Conservation (phyloP, 2,888 invertebrate species). For the Drosophila testacea region DNA sequence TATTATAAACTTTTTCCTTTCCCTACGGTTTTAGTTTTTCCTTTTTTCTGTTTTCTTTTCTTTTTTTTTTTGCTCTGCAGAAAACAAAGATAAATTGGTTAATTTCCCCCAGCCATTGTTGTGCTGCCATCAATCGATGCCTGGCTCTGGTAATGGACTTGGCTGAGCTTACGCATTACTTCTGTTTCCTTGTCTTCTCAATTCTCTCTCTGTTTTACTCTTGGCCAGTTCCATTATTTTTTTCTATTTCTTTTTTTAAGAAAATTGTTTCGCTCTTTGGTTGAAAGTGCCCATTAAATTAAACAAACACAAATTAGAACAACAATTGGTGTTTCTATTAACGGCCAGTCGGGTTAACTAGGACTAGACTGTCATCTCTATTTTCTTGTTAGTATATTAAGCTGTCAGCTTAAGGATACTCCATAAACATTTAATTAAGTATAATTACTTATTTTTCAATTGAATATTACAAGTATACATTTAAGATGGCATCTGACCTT, state of each 20-base stretch:
- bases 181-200: conserved; percentile 47
- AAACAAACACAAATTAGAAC: conserved; percentile 56
- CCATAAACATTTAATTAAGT: not conserved
- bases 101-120: conserved; percentile 84
- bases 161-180: conserved; percentile 81
- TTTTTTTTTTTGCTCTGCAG: conserved; percentile 57
- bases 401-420: no score
- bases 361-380: conserved; percentile 1
- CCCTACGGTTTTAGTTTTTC: conserved; percentile 33
- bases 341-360: conserved; percentile 23
- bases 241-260: conserved; percentile 20
- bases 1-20: conserved; percentile 69
- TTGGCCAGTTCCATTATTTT: conserved; percentile 36
- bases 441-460: not conserved
- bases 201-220: conserved; percentile 25
- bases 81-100: conserved; percentile 85
- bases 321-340: conserved; percentile 45
- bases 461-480: not conserved
- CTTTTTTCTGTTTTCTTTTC: conserved; percentile 12
- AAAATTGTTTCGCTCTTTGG: conserved; percentile 46
- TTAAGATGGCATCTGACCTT: not conserved
- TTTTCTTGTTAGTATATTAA: not conserved
- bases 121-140: conserved; percentile 85
- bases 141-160: conserved; percentile 84
- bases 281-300: conserved; percentile 49